These are phyloP conservation scores for Adoxophyes honmai DNA, from an alignment of 1,140 invertebrate species.

Conservation along the genomic window DNA sequence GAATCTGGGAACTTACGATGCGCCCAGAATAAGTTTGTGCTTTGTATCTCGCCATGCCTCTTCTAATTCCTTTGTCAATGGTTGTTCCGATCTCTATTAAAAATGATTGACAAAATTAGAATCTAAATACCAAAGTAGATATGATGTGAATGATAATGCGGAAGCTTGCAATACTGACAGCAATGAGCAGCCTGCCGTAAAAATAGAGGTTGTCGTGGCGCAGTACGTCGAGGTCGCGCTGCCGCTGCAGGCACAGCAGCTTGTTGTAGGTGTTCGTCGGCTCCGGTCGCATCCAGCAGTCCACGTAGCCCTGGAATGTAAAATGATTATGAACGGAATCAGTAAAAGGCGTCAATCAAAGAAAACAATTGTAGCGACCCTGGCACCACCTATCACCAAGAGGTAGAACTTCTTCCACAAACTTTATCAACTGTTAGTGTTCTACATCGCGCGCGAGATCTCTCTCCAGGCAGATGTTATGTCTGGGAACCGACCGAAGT, in stretches of 20 bases:
- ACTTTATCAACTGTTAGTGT: too few relatives aligned
- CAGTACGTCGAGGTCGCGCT: conserved; percentile 45
- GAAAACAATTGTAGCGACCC: too few relatives aligned
- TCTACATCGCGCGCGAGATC: too few relatives aligned
- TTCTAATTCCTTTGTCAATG: conserved; percentile 54
- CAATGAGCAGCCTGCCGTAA: conserved; percentile 52
- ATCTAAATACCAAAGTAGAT: too few relatives aligned
- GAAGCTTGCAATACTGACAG: conserved; percentile 31
- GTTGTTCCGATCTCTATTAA: conserved; percentile 58
- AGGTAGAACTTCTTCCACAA: too few relatives aligned
- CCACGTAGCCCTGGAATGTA: conserved; percentile 61
- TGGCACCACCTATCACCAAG: too few relatives aligned
- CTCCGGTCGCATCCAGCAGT: conserved; percentile 54
- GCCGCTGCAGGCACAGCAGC: conserved; percentile 54
- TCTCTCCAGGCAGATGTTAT: too few relatives aligned
- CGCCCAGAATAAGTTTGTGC: conserved; percentile 62
- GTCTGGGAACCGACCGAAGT: too few relatives aligned
- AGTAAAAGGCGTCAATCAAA: too few relatives aligned
- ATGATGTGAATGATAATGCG: neutral
- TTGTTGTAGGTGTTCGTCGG: conserved; percentile 48
- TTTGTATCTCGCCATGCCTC: conserved; percentile 58
- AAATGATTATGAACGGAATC: too few relatives aligned
- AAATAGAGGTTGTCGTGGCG: conserved; percentile 47
- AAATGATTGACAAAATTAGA: neutral
- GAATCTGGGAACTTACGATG: conserved; percentile 47